These are phyloP conservation scores for Lycodopsis pacificus DNA, from an alignment of 2,797 vertebrate genomes.

Conservation along the genomic window DNA sequence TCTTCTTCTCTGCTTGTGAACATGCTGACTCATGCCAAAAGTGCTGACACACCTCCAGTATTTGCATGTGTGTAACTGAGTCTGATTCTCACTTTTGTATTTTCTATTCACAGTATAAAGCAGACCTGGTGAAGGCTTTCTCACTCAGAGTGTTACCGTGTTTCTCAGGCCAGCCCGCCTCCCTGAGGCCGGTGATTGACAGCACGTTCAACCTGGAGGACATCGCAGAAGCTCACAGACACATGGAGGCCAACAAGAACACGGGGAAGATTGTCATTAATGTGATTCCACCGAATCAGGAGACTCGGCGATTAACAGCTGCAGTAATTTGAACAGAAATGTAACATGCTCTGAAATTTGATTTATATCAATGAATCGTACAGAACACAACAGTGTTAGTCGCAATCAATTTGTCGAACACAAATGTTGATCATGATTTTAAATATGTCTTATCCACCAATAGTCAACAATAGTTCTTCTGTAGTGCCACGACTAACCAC, in stretches of 20 bases:
- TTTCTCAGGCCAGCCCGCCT: conserved; percentile 73
- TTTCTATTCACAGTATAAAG: conserved; percentile 85
- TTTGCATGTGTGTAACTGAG: neutral
- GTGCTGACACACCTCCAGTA: neutral
- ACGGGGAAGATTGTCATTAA: conserved; percentile 88
- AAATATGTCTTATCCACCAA: neutral
- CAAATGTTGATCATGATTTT: neutral
- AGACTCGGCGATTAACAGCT: conserved; percentile 15
- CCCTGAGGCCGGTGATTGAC: conserved; percentile 83
- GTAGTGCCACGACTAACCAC: neutral
- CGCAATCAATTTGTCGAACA: neutral
- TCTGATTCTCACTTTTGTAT: neutral
- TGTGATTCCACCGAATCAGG: conserved; percentile 43
- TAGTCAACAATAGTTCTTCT: neutral
- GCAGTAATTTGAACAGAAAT: conserved; percentile 6
- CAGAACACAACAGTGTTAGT: neutral
- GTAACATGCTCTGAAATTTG: neutral
- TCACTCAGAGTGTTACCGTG: conserved; percentile 75
- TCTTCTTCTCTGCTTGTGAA: conserved; percentile 6
- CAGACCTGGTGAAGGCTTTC: conserved; percentile 85
- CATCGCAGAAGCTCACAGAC: conserved; percentile 83
- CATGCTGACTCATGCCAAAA: neutral
- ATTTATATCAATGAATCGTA: neutral
- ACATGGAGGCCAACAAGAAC: conserved; percentile 88
- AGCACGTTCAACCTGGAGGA: conserved; percentile 79